Percentiles rank a stretch among this genome's conserved stretches.
phyloP scores from a whole-genome alignment of 2,888 invertebrate genomes.

The Bembecia ichneumoniformis region DNA sequence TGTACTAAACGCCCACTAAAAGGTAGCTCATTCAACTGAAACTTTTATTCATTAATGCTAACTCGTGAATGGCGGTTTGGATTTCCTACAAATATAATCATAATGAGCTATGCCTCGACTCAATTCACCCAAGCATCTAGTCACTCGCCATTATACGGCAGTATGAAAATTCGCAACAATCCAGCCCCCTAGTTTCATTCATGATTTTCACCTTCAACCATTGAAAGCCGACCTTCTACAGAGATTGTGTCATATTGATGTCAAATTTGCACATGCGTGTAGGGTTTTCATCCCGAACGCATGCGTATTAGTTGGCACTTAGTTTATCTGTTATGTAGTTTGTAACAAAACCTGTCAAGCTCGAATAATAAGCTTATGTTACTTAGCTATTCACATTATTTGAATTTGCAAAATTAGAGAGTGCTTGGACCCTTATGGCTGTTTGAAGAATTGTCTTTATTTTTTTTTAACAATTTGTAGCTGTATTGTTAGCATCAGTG shows the following conservation, averaged over 20 bases:
- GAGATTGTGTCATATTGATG: constrained; percentile 55
- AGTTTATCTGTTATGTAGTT: constrained; percentile 48
- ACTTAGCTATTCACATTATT: constrained; percentile 20
- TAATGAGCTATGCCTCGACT: neutral
- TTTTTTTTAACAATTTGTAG: neutral
- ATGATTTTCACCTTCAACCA: constrained; percentile 48
- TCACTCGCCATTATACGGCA: neutral
- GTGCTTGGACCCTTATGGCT: neutral
- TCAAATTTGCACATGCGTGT: constrained; percentile 41
- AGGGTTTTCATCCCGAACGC: constrained; percentile 12
- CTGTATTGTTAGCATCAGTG: neutral
- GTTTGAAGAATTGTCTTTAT: neutral
- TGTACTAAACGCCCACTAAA: too few relatives aligned
- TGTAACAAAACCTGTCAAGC: constrained; percentile 45
- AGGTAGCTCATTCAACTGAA: neutral
- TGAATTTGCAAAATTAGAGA: neutral
- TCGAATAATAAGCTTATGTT: constrained; percentile 41
- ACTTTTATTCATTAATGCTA: neutral
- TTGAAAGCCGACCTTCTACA: constrained; percentile 39
- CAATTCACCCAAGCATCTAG: neutral
- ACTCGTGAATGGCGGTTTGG: neutral
- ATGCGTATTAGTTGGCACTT: constrained; percentile 16
- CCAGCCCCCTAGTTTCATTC: constrained; percentile 33
- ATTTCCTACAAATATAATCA: neutral
- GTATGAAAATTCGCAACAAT: neutral